phyloP scores from a whole-genome alignment of 53 echinoderm and acorn worm genomes.

The Apostichopus leukothele region DNA sequence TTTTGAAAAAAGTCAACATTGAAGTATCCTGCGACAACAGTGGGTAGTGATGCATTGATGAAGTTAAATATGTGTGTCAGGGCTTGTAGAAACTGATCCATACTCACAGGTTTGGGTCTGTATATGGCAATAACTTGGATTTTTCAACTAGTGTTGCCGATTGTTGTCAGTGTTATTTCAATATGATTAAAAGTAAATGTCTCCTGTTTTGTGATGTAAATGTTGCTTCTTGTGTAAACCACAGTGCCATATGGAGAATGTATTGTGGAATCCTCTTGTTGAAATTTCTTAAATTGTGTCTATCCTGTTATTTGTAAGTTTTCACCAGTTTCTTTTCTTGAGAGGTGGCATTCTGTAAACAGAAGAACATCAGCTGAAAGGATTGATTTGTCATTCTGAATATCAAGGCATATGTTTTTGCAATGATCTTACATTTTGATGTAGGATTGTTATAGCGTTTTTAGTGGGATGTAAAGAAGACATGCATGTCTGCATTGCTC shows the following conservation, averaged over 20 bases:
- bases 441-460: not conserved
- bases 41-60: not conserved
- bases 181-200: not conserved
- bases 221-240: conserved; percentile 12
- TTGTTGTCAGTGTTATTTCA: not conserved
- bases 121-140: conserved; percentile 31
- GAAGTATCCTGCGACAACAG: conserved; percentile 38
- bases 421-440: conserved; percentile 1
- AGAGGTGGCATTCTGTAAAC: conserved; percentile 38
- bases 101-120: not conserved
- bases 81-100: not conserved
- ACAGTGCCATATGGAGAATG: conserved; percentile 6
- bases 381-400: conserved; percentile 5
- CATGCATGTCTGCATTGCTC: not conserved
- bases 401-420: not conserved
- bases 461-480: not conserved
- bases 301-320: conserved; percentile 13
- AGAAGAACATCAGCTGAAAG: conserved; percentile 41
- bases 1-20: conserved; percentile 35
- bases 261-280: not conserved
- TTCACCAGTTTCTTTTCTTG: not conserved
- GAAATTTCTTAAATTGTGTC: not conserved
- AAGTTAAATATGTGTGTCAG: not conserved
- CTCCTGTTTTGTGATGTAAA: not conserved
- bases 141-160: not conserved